Base-by-base conservation (phyloP, 2,113 vertebrate species). In the Ondatra zibethicus region DNA sequence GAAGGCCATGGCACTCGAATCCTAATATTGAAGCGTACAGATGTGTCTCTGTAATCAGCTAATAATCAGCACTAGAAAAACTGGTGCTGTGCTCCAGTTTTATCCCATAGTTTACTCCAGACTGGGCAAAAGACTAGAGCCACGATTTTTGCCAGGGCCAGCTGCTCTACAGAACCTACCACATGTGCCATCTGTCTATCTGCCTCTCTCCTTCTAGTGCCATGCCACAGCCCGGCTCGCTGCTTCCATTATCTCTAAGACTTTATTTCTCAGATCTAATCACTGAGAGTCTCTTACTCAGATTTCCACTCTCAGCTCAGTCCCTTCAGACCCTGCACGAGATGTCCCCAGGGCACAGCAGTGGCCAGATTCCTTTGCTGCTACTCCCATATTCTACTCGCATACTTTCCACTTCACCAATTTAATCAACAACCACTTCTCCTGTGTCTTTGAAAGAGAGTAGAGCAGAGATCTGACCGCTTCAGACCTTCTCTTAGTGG, bases 101-200 rank as follows among this genome's bases (percentile, higher is more conserved):
- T 27, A n/a, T 12, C 23, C 21, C 45, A 31, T 4, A 27, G 21
- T 58, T 33, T 9, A 33, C 33, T 58, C 42, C 23, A 16, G 7
- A 73, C 42, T 55, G 31, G 45, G 36, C 50, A 10, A 17, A 17
- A 33, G 21, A 11, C 4, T 6, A 52, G 52, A 36, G 36, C 2
- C 6, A 50, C 13, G 5, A 9, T 65, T 13, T 50, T 50, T 7
- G 3, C 25, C 9, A 52, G 9, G 25, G 31, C 68, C 11, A 8
- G 31, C 13, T 63, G 29, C 36, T 23, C 3, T 14, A 10, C 0
- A 47, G 80, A 6, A 14, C 7, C 10, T n/a, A 7, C 7, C 63
- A 29, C 1, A 4, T 23, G 39, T 7, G 5, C 0, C 1, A 0
- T 29, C 1, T 17, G 0, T 2, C 1, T 31, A 6, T 87, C 73